Percentiles rank a stretch among this genome's conserved stretches.
These are phyloP conservation scores for Beaufortia kweichowensis DNA, from an alignment of 2,113 vertebrate species.

Conservation along the genomic window DNA sequence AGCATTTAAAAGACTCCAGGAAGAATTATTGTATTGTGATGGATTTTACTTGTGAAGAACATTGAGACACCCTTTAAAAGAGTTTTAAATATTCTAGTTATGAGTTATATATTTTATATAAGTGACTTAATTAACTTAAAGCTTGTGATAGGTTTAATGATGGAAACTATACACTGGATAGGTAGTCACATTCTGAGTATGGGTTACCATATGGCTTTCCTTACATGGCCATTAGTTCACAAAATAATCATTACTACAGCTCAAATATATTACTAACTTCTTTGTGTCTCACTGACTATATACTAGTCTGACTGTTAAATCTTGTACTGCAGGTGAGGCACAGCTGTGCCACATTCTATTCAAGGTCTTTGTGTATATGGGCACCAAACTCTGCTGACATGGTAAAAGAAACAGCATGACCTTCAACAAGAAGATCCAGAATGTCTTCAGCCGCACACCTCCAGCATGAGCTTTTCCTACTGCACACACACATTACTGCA, in stretches of 20 bases:
- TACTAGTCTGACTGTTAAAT: neutral
- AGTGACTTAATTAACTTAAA: too few relatives aligned
- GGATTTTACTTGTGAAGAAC: too few relatives aligned
- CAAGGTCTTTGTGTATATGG: constrained; percentile 3
- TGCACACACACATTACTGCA: constrained; percentile 12
- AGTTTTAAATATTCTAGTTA: too few relatives aligned
- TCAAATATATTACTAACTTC: neutral
- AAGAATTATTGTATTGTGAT: neutral
- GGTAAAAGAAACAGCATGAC: constrained; percentile 9
- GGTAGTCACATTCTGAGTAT: too few relatives aligned
- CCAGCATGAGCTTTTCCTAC: constrained; percentile 2
- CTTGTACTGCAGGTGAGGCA: neutral
- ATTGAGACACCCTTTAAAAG: too few relatives aligned
- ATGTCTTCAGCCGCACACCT: constrained; percentile 11
- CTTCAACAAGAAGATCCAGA: constrained; percentile 5
- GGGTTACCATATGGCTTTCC: too few relatives aligned
- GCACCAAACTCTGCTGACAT: constrained; percentile 39
- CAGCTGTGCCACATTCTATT: constrained; percentile 1
- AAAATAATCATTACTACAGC: neutral
- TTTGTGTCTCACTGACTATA: neutral
- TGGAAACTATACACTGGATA: too few relatives aligned
- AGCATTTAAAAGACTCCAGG: neutral
- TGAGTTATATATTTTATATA: too few relatives aligned
- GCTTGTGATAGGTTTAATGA: too few relatives aligned
- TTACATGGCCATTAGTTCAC: too few relatives aligned